phyloP scores from a whole-genome alignment of 2,113 vertebrate genomes.

The Oncorhynchus clarkii region DNA sequence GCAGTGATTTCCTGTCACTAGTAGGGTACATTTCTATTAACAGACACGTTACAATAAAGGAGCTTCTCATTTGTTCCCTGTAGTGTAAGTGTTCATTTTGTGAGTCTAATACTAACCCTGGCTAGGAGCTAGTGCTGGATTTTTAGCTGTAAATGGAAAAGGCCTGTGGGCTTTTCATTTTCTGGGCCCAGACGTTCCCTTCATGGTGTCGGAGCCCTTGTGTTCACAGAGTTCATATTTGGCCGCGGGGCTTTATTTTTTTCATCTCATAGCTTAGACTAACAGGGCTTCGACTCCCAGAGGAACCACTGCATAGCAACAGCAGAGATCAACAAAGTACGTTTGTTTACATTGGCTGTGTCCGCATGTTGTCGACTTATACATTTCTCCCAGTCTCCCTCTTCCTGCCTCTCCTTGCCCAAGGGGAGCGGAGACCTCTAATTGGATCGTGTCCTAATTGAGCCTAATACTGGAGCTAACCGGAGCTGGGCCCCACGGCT shows the following conservation, averaged over 20 bases:
- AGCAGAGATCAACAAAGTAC: constrained; percentile 99
- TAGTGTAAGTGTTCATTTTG: constrained; percentile 99
- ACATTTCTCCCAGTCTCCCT: constrained; percentile 97
- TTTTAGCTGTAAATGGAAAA: constrained; percentile 98
- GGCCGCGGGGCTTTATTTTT: constrained; percentile 84
- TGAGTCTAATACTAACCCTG: constrained; percentile 99
- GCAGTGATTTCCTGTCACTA: constrained; percentile 61
- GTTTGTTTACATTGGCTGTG: constrained; percentile 99
- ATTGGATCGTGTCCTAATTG: constrained; percentile 99
- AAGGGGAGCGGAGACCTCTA: constrained; percentile 96
- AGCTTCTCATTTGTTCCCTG: constrained; percentile 79
- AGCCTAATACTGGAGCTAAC: constrained; percentile 99
- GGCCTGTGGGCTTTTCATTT: constrained; percentile 94
- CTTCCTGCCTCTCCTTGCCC: constrained; percentile 98
- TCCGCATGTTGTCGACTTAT: constrained; percentile 97
- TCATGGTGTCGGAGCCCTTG: constrained; percentile 99
- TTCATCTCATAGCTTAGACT: constrained; percentile 99
- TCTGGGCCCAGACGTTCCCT: constrained; percentile 99
- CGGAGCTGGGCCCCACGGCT: constrained; percentile 93
- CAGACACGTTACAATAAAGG: constrained; percentile 63
- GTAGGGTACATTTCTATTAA: constrained; percentile 72
- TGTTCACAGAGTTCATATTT: constrained; percentile 99
- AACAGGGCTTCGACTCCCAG: constrained; percentile 98
- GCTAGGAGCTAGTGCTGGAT: constrained; percentile 96
- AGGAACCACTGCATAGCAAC: constrained; percentile 98